Percentiles rank a stretch among this genome's conserved stretches.
These are phyloP conservation scores for Brachycybe producta DNA, from an alignment of 2,888 invertebrate genomes.

Conservation along the genomic window DNA sequence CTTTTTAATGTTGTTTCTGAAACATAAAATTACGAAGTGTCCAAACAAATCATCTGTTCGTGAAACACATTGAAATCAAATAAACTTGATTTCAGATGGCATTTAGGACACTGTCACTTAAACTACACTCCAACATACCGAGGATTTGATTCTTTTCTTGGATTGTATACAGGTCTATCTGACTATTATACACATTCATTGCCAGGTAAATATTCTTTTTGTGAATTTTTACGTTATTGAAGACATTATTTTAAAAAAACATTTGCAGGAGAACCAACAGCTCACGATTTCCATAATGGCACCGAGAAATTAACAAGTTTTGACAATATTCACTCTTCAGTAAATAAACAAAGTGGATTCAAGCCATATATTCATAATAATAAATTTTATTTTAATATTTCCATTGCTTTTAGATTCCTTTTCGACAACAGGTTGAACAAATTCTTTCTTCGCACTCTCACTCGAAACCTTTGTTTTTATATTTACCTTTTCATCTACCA, in stretches of 20 bases:
- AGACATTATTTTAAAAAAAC: neutral
- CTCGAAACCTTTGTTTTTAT: slow-evolving; percentile 22
- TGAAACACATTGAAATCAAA: too few species aligned
- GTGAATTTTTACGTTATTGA: neutral
- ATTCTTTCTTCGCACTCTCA: slow-evolving; percentile 23
- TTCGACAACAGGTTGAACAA: slow-evolving; percentile 22
- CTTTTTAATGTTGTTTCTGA: too few species aligned
- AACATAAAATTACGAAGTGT: too few species aligned
- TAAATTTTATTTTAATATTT: neutral
- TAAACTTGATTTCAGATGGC: slow-evolving; percentile 32
- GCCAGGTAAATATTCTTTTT: neutral
- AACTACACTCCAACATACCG: slow-evolving; percentile 35
- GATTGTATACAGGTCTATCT: slow-evolving; percentile 33
- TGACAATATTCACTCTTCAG: neutral
- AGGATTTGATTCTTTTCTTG: slow-evolving; percentile 40
- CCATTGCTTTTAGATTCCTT: slow-evolving; percentile 19
- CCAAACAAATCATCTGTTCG: too few species aligned
- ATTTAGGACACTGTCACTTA: slow-evolving; percentile 37
- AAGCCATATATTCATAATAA: neutral
- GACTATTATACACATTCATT: slow-evolving; percentile 26
- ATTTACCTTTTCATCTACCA: slow-evolving; percentile 24
- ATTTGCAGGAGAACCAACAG: slow-evolving; percentile 1
- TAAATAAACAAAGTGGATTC: too few species aligned
- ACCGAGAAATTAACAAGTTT: slow-evolving; percentile 5
- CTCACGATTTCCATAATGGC: slow-evolving; percentile 21